Conservation (phyloP, 2,888 invertebrate genomes). For the Agriopis marginaria region DNA sequence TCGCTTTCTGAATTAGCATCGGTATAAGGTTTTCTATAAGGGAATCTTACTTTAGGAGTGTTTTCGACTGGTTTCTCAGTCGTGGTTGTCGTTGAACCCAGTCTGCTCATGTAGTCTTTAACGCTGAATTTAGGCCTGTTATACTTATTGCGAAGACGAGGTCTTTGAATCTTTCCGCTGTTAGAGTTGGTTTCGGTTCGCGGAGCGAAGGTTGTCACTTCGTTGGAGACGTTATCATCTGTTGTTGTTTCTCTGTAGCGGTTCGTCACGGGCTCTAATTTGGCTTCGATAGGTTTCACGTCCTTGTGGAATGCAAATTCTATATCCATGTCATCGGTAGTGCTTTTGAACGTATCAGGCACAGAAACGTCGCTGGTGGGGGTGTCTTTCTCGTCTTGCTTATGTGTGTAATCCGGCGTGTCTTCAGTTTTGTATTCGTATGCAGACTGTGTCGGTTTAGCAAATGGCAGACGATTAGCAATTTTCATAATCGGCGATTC, state of each 20-base stretch:
- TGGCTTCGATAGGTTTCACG: slow-evolving; percentile 76
- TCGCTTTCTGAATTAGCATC: slow-evolving; percentile 71
- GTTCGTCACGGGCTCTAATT: slow-evolving; percentile 61
- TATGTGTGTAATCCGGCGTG: slow-evolving; percentile 78
- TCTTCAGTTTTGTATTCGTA: slow-evolving; percentile 68
- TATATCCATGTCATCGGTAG: slow-evolving; percentile 61
- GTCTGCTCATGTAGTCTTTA: slow-evolving; percentile 90
- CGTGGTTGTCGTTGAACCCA: slow-evolving; percentile 86
- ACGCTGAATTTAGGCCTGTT: slow-evolving; percentile 91
- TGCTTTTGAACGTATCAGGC: slow-evolving; percentile 65
- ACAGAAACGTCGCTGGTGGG: slow-evolving; percentile 82
- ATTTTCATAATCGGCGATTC: slow-evolving; percentile 85
- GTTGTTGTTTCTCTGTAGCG: slow-evolving; percentile 65
- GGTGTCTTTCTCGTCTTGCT: slow-evolving; percentile 84
- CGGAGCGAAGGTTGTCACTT: slow-evolving; percentile 62
- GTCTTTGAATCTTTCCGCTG: slow-evolving; percentile 65
- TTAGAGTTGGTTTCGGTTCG: slow-evolving; percentile 66
- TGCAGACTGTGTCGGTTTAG: slow-evolving; percentile 58
- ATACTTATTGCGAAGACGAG: slow-evolving; percentile 83
- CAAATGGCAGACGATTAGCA: slow-evolving; percentile 68
- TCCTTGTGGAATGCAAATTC: slow-evolving; percentile 81
- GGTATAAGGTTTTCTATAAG: slow-evolving; percentile 78
- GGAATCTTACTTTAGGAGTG: slow-evolving; percentile 77
- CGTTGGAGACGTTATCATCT: slow-evolving; percentile 52
- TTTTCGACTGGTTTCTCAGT: slow-evolving; percentile 71